A percentile compares a stretch with the other conserved stretches of the same genome.
Evolutionary conservation across 2,888 invertebrate genomes (phyloP).

Genomic region (Hoplodrina blanda): DNA sequence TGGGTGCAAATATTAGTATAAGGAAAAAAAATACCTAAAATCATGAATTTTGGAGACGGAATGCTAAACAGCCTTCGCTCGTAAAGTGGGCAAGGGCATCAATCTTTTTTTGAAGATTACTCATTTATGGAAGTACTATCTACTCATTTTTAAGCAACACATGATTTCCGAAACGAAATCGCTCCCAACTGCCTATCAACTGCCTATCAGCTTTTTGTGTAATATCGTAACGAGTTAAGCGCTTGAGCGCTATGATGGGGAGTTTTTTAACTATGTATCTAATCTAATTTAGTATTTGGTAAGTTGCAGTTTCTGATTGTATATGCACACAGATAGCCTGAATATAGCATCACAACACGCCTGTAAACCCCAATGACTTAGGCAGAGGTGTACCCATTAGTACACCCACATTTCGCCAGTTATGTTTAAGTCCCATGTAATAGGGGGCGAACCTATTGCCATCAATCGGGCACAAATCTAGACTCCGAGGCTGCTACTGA

Average conservation of each 20-base stretch:
- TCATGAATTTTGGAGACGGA: slow-evolving; percentile 26
- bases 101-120: slow-evolving; percentile 39
- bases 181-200: slow-evolving; percentile 5
- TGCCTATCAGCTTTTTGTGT: slow-evolving; percentile 39
- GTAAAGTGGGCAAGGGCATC: slow-evolving; percentile 42
- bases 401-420: no score
- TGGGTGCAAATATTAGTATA: slow-evolving; percentile 19
- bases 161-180: slow-evolving; percentile 34
- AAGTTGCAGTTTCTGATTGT: not conserved
- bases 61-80: slow-evolving; percentile 40
- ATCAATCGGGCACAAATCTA: no score
- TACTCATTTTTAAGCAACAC: slow-evolving; percentile 2
- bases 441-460: no score
- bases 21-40: slow-evolving; percentile 38
- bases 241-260: not conserved
- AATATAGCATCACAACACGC: no score
- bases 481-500: no score
- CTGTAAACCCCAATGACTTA: no score
- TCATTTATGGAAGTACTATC: slow-evolving; percentile 30
- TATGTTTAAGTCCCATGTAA: no score
- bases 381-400: no score
- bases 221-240: slow-evolving; percentile 12
- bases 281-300: slow-evolving; percentile 7
- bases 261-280: not conserved
- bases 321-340: no score